Percentiles rank a stretch among this genome's conserved stretches.
Evolutionary conservation across 2,113 vertebrate genomes (phyloP).

Genomic region (Heliornis fulica): DNA sequence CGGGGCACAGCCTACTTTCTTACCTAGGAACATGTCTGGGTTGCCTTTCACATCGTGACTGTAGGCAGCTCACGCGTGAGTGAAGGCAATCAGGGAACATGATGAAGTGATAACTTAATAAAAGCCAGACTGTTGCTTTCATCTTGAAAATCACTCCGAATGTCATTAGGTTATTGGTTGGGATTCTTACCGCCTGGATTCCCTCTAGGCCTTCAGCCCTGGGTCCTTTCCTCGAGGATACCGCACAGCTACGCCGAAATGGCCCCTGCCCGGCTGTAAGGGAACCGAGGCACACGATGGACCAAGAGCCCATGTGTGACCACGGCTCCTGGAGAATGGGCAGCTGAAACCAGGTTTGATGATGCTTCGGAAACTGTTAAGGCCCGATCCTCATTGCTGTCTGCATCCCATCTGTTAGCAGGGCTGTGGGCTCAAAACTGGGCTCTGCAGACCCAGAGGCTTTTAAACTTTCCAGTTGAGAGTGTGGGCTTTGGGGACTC

Average conservation of each 20-base stretch:
- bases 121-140: background rate
- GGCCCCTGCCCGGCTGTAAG: background rate
- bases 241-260: background rate
- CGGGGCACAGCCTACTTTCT: background rate
- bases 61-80: background rate
- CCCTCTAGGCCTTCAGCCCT: background rate
- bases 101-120: conserved; percentile 46
- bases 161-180: background rate
- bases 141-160: background rate
- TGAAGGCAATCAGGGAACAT: background rate
- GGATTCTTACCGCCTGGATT: background rate
- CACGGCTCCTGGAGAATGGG: background rate
- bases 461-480: accelerated
- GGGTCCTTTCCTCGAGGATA: background rate
- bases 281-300: background rate
- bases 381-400: background rate
- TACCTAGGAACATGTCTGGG: background rate
- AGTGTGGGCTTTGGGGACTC: background rate
- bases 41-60: background rate
- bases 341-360: background rate
- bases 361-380: background rate
- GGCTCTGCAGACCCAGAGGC: background rate
- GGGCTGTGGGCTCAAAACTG: background rate
- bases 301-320: background rate
- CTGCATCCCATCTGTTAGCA: background rate